A percentile compares a stretch with the other conserved stretches of the same genome.
Conservation (phyloP, 2,113 vertebrate species). For the Balaeniceps rex region DNA sequence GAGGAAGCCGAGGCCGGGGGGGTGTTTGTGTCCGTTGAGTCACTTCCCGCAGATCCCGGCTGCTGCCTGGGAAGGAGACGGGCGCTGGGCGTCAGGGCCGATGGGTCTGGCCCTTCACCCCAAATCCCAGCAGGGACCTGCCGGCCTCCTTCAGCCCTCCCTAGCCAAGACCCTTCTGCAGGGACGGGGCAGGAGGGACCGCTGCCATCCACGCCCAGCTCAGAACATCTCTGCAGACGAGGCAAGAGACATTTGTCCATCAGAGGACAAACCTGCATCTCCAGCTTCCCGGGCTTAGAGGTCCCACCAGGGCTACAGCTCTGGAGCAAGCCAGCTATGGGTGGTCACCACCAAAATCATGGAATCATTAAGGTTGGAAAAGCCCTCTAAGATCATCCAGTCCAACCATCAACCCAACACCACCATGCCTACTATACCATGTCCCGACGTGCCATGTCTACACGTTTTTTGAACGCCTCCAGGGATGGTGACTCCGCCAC, state of each 20-base stretch:
- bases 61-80: not conserved
- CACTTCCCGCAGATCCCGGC: accelerated
- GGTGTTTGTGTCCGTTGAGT: not conserved
- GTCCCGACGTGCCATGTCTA: no score
- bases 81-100: not conserved
- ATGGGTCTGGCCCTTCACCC: not conserved
- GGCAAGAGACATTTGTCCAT: not conserved
- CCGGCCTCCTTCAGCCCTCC: not conserved
- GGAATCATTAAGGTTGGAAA: no score
- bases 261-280: not conserved
- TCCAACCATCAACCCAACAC: no score
- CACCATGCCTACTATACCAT: no score
- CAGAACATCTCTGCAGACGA: not conserved
- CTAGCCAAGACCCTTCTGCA: not conserved
- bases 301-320: not conserved
- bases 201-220: not conserved
- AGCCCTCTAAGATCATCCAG: no score
- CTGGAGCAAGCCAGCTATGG: not conserved
- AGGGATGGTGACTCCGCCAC: no score
- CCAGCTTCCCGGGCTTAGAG: not conserved
- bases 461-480: no score
- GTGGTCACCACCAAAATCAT: not conserved
- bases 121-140: not conserved
- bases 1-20: not conserved
- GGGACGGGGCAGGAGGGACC: not conserved